Evolutionary conservation across 2,113 vertebrate species (phyloP), one percentile per base, ranked within the genome.

Genomic region (Himantopus leucocephalus): DNA sequence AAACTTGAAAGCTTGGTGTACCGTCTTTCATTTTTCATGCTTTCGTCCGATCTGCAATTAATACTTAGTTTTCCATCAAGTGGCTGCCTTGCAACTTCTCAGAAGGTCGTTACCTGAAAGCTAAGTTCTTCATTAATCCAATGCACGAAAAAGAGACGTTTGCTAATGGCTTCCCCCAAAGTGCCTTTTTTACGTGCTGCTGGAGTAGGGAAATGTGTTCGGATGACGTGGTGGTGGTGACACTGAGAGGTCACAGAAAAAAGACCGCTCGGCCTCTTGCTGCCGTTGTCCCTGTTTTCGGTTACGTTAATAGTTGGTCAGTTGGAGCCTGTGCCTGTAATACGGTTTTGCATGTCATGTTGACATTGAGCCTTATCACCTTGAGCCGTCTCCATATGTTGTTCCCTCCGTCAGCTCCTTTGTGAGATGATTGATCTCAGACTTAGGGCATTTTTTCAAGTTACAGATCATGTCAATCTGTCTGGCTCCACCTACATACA

Each of bases 401-500:
- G 71, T 80, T 92, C 79, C 75, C 95, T 86, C 91, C 27, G 91
- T 83, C 91, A 92, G 91, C 88, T 37, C 41, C 94, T 94, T 73
- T 22, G 64, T 3, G 76, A 80, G 79, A 59, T 71, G 95, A 92
- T 91, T 89, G 95, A 96, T 96, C 96, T 74, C 88, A 15, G 91
- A 29, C 92, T 76, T 32, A 58, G 96, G 96, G 96, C 93, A 96
- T 70, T 90, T 92, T 85, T 27, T 18, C 91, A 67, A 81, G 89
- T 89, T 84, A 34, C 68, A 92, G 68, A 96, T 92, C 89, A 81
- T 92, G 95, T 96, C 93, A 89, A 86, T 97, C 96, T 5, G 80
- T 91, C 95, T 96, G 93, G 95, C 96, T 97, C 95, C 95, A 86
- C 96, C 96, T 71, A 77, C 95, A 67, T 77, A 89, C 86, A 71